A percentile compares a stretch with the other conserved stretches of the same genome.
Conservation (phyloP, 2,888 invertebrate genomes). For the Drosophila birchii region DNA sequence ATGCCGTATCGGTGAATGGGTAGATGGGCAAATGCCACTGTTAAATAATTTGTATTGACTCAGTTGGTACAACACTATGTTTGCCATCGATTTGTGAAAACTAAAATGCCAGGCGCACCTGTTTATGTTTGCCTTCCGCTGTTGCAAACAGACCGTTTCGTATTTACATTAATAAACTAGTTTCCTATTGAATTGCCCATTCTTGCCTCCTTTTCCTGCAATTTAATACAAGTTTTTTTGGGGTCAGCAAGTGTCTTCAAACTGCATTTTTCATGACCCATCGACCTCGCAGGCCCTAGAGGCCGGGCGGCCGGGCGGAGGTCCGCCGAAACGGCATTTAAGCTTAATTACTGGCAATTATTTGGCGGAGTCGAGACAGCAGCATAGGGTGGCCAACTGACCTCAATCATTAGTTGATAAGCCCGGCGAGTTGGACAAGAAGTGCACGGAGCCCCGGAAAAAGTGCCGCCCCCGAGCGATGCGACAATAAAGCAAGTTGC, state of each 20-base stretch:
- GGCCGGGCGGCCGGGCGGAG: background rate
- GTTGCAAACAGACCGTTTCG: background rate
- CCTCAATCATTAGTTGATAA: constrained; percentile 77
- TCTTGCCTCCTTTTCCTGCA: background rate
- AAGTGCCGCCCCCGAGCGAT: constrained; percentile 43
- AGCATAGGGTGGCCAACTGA: constrained; percentile 47
- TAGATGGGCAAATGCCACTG: constrained; percentile 1
- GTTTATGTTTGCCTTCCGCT: background rate
- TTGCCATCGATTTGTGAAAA: constrained; percentile 10
- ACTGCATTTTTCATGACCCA: constrained; percentile 65
- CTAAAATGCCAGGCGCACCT: constrained; percentile 9
- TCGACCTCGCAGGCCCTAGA: constrained; percentile 16
- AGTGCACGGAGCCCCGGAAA: constrained; percentile 43
- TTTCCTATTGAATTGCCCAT: background rate
- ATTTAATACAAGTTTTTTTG: constrained; percentile 5
- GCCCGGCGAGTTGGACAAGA: constrained; percentile 46
- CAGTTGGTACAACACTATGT: constrained; percentile 20
- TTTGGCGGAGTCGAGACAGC: constrained; percentile 32
- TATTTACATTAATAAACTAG: constrained; percentile 22
- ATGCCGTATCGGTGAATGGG: background rate
- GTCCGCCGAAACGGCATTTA: constrained; percentile 51
- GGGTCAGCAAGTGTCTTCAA: constrained; percentile 51
- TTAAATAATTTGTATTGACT: constrained; percentile 7
- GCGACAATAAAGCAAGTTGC: constrained; percentile 57
- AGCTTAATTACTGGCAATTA: constrained; percentile 72